Percentiles rank a stretch among this genome's conserved stretches.
Conservation (phyloP, 2,888 invertebrate species). For the Vanessa cardui region DNA sequence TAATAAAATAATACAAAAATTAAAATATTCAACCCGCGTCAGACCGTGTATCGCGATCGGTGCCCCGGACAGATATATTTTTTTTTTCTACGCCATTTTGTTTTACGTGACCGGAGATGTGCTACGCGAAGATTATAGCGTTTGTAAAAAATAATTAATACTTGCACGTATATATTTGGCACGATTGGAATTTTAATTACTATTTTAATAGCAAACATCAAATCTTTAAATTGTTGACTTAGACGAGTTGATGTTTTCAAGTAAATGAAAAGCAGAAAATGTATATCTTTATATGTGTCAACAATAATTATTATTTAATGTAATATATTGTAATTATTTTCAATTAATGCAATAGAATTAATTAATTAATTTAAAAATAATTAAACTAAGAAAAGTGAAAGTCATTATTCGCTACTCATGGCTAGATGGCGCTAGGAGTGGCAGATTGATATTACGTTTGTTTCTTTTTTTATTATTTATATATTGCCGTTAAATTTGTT, state of each 20-base stretch:
- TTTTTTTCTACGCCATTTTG: slow-evolving; percentile 59
- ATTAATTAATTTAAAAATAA: too few relatives aligned
- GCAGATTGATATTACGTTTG: background rate
- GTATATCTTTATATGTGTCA: too few relatives aligned
- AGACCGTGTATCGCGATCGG: slow-evolving; percentile 77
- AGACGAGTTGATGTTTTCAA: too few relatives aligned
- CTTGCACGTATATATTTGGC: slow-evolving; percentile 60
- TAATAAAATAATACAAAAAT: slow-evolving; percentile 73
- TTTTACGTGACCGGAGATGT: slow-evolving; percentile 72
- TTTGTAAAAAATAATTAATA: slow-evolving; percentile 73
- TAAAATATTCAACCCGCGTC: slow-evolving; percentile 76
- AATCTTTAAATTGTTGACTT: background rate
- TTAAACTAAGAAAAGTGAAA: background rate
- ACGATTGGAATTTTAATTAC: slow-evolving; percentile 24
- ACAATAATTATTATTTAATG: too few relatives aligned
- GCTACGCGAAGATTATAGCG: slow-evolving; percentile 68
- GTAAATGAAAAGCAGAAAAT: too few relatives aligned
- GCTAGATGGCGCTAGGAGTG: slow-evolving; percentile 65
- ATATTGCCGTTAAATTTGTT: background rate
- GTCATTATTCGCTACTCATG: slow-evolving; percentile 58
- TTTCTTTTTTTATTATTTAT: background rate
- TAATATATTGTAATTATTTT: too few relatives aligned
- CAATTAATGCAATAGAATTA: too few relatives aligned
- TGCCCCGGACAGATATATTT: slow-evolving; percentile 69
- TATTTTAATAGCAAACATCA: slow-evolving; percentile 8